Evolutionary conservation across 1,140 invertebrate genomes (phyloP).

Genomic region (Glossosoma conforme): DNA sequence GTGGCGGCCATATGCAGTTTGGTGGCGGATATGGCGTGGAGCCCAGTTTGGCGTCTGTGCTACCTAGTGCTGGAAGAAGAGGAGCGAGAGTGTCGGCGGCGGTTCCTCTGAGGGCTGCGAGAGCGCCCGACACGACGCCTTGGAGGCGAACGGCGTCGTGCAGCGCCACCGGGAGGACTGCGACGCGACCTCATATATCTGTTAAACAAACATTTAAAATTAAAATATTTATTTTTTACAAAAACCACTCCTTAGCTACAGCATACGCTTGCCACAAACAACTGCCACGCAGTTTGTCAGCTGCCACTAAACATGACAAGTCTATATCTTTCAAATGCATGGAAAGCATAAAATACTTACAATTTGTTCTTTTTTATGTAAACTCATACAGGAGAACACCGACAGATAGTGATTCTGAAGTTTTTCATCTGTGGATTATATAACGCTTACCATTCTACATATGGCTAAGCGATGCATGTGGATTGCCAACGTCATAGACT

Average conservation of each 20-base stretch:
- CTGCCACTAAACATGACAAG: not conserved
- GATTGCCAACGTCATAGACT: no score
- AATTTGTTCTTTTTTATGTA: no score
- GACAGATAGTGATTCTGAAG: no score
- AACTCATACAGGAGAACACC: no score
- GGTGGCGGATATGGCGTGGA: no score
- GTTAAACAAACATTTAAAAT: constrained; percentile 2
- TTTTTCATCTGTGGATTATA: no score
- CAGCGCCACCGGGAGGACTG: constrained; percentile 42
- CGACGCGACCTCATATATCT: constrained; percentile 46
- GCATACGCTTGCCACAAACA: no score
- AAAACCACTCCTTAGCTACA: no score
- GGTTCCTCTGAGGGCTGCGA: constrained; percentile 57
- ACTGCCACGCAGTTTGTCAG: not conserved
- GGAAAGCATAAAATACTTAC: not conserved
- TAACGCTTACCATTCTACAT: no score
- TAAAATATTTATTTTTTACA: no score
- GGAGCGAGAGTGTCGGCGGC: constrained; percentile 74
- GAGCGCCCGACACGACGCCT: constrained; percentile 53
- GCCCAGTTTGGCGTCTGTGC: constrained; percentile 29
- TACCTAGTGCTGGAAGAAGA: constrained; percentile 75
- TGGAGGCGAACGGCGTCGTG: constrained; percentile 49
- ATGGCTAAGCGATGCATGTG: no score
- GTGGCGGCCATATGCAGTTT: no score
- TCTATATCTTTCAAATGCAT: not conserved